Conservation (phyloP, 2,797 vertebrate species). For the Megalops cyprinoides region DNA sequence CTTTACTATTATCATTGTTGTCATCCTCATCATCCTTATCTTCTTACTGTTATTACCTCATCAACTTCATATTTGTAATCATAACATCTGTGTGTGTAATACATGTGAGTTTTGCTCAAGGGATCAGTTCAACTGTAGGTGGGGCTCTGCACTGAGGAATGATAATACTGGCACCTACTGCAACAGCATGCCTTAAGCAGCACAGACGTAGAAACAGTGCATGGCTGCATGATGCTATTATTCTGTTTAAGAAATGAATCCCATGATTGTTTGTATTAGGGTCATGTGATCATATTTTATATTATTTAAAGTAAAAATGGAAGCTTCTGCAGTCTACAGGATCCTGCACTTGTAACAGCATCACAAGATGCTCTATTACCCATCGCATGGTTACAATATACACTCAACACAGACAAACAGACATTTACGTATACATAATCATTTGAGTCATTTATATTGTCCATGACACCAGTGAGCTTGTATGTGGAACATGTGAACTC, state of each 20-base stretch:
- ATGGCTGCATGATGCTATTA: not conserved
- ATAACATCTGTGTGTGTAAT: not conserved
- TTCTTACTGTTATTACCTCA: too few species aligned
- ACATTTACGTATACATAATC: too few species aligned
- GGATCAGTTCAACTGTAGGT: not conserved
- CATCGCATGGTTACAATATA: too few species aligned
- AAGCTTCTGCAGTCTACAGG: too few species aligned
- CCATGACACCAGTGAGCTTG: not conserved
- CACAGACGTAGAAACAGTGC: not conserved
- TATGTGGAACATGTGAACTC: conserved; percentile 20
- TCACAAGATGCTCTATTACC: too few species aligned
- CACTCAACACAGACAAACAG: too few species aligned
- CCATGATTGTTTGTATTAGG: not conserved
- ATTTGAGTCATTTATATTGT: too few species aligned
- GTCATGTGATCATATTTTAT: not conserved
- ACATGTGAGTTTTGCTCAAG: not conserved
- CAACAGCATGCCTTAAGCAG: not conserved
- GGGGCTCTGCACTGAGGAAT: not conserved
- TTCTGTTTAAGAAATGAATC: not conserved
- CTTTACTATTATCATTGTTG: not conserved
- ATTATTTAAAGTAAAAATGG: not conserved
- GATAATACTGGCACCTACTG: not conserved
- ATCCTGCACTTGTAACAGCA: too few species aligned
- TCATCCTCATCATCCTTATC: not conserved
- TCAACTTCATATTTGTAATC: not conserved